Conservation (phyloP, 1,140 invertebrate species). For the Drepana arcuata region DNA sequence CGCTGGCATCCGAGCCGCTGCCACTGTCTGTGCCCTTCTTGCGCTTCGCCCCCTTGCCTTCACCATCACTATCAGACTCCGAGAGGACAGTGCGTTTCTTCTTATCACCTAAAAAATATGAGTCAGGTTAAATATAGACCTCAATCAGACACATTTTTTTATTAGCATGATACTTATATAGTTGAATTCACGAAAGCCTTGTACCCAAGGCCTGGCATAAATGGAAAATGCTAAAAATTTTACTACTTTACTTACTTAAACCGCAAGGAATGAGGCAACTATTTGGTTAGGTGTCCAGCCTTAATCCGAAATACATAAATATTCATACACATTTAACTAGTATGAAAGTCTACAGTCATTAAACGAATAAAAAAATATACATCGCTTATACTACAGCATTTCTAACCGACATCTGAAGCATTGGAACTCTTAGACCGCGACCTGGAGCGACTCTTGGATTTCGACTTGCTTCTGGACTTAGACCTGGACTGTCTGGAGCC, state of each 20-base stretch:
- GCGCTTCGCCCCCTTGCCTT: constrained; percentile 33
- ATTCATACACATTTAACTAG: too few relatives aligned
- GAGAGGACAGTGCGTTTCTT: constrained; percentile 68
- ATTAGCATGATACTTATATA: not conserved
- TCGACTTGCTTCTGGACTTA: constrained; percentile 55
- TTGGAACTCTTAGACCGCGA: constrained; percentile 54
- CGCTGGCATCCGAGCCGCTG: constrained; percentile 53
- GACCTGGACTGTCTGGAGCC: constrained; percentile 52
- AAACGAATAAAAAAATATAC: too few relatives aligned
- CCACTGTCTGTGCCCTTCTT: constrained; percentile 48
- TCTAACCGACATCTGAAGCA: constrained; percentile 32
- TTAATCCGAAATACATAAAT: too few relatives aligned
- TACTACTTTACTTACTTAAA: too few relatives aligned
- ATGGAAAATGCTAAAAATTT: too few relatives aligned
- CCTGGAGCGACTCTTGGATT: constrained; percentile 55
- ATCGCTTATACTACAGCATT: not conserved
- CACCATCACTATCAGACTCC: constrained; percentile 68
- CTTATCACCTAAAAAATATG: constrained; percentile 41
- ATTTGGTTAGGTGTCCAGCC: too few relatives aligned
- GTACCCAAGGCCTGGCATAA: too few relatives aligned
- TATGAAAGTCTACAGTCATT: too few relatives aligned
- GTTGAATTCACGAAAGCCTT: too few relatives aligned
- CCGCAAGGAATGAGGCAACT: too few relatives aligned
- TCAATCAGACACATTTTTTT: not conserved
- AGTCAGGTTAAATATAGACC: not conserved